Percentiles rank a stretch among this genome's conserved stretches.
Evolutionary conservation across 2,113 vertebrate species (phyloP).

Genomic region (Embiotoca jacksoni): DNA sequence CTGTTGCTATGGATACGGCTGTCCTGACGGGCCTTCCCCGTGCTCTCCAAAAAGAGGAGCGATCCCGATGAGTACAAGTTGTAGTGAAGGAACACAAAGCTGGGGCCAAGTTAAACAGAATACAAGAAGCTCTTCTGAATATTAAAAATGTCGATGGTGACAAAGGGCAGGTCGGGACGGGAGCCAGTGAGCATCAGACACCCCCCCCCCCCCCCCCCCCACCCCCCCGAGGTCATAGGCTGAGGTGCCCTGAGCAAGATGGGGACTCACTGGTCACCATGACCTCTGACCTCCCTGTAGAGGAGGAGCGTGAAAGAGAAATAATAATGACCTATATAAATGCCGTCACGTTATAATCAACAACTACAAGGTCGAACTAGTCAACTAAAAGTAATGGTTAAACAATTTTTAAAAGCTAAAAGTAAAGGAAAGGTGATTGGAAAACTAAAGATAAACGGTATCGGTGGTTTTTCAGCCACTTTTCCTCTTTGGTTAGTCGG

Average conservation of each 20-base stretch:
- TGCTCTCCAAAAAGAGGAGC: conserved; percentile 55
- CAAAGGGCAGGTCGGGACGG: background rate
- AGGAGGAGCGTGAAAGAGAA: background rate
- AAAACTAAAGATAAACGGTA: background rate
- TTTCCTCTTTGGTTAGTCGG: background rate
- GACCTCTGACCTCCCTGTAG: conserved; percentile 20
- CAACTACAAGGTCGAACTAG: too few species aligned
- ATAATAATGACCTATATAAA: background rate
- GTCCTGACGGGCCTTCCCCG: conserved; percentile 66
- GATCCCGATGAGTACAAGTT: conserved; percentile 65
- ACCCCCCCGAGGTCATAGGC: too few species aligned
- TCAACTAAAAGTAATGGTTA: too few species aligned
- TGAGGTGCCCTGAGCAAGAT: conserved; percentile 37
- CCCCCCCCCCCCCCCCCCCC: background rate
- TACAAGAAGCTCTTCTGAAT: background rate
- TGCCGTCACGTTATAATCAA: too few species aligned
- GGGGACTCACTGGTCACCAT: background rate
- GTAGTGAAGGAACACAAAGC: conserved; percentile 34
- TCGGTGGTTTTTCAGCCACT: background rate
- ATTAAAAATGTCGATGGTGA: background rate
- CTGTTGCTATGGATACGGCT: conserved; percentile 77
- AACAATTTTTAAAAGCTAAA: too few species aligned
- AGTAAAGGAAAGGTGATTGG: too few species aligned
- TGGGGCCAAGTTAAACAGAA: conserved; percentile 34
- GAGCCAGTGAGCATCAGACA: background rate